These are phyloP conservation scores for Myrmecobius fasciatus DNA, from an alignment of 2,113 vertebrate species.

Conservation along the genomic window DNA sequence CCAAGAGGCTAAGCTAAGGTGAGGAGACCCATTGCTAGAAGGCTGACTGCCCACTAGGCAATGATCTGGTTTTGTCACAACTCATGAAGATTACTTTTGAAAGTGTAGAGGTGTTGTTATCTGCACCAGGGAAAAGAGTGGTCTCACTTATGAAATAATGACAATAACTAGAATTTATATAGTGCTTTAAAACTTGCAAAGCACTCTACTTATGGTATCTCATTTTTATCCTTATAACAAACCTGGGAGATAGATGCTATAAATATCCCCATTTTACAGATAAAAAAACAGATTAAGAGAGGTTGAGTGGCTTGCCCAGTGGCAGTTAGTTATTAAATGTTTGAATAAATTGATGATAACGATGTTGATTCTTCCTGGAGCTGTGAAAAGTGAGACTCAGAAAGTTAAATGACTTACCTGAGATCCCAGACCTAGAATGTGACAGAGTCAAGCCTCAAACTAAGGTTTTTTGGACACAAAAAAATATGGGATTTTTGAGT, in stretches of 20 bases:
- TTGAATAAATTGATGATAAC: background rate
- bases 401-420: background rate
- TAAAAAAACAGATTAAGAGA: background rate
- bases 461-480: background rate
- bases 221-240: background rate
- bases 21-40: background rate
- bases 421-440: background rate
- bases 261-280: background rate
- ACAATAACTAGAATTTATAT: background rate
- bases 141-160: background rate
- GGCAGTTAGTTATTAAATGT: background rate
- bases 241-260: background rate
- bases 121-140: background rate
- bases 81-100: background rate
- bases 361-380: background rate
- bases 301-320: background rate
- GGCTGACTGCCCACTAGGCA: background rate
- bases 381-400: background rate
- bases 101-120: background rate
- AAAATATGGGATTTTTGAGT: too few relatives aligned
- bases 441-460: background rate
- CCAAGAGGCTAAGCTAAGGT: background rate
- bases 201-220: background rate
- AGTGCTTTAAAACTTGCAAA: background rate
- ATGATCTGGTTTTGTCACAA: background rate